Percentiles rank a stretch among this genome's conserved stretches.
These are phyloP conservation scores for Syngnathus typhle DNA, from an alignment of 2,113 vertebrate species.

Conservation along the genomic window DNA sequence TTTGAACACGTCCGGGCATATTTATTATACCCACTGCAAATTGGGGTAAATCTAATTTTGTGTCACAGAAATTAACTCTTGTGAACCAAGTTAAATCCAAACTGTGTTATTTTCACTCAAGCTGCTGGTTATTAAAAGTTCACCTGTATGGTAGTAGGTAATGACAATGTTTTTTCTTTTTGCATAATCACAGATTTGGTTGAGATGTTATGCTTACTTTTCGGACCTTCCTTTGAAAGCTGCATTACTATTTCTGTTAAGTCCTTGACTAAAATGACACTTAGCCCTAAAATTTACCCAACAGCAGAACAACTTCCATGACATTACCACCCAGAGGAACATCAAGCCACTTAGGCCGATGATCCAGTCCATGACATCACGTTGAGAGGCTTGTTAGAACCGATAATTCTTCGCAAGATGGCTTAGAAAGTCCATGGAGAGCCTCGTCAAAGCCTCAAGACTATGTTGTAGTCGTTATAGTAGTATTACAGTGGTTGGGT, in stretches of 20 bases:
- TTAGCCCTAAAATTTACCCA: neutral
- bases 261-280: conserved; percentile 2
- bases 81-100: conserved; percentile 24
- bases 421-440: conserved; percentile 58
- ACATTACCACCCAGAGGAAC: conserved; percentile 28
- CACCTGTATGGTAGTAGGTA: conserved; percentile 14
- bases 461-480: conserved; percentile 19
- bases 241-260: conserved; percentile 12
- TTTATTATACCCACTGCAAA: neutral
- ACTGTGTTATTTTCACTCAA: conserved; percentile 18
- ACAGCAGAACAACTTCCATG: conserved; percentile 32
- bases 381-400: conserved; percentile 32
- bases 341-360: conserved; percentile 38
- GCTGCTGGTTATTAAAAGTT: conserved; percentile 34
- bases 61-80: neutral
- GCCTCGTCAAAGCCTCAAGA: conserved; percentile 18
- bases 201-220: conserved; percentile 20
- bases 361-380: conserved; percentile 64
- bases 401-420: conserved; percentile 42
- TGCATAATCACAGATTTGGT: conserved; percentile 63
- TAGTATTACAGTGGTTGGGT: conserved; percentile 35
- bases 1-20: neutral
- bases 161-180: conserved; percentile 25
- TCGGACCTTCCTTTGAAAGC: conserved; percentile 20
- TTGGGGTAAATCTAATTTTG: neutral